Evolutionary conservation across 2,113 vertebrate genomes (phyloP).

Genomic region (Periophthalmodon schlosseri): DNA sequence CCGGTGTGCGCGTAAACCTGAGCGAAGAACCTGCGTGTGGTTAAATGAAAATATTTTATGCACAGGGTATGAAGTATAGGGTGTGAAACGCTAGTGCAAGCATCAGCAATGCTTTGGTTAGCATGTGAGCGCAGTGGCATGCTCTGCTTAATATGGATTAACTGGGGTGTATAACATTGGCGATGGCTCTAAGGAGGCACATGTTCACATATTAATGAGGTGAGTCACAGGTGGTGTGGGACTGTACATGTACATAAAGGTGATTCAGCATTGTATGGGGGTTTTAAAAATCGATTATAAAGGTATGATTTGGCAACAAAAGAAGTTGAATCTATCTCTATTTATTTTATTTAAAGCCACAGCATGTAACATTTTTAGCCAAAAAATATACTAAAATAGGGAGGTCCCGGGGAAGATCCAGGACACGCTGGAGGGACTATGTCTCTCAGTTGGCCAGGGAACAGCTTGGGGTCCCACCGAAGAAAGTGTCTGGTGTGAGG

Average conservation of each 20-base stretch:
- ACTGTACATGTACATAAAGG: constrained; percentile 3
- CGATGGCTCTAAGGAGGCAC: constrained; percentile 19
- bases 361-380: no score
- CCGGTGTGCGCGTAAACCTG: constrained; percentile 8
- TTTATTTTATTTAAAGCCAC: background rate
- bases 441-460: no score
- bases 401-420: no score
- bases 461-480: no score
- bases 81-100: constrained; percentile 35
- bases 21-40: constrained; percentile 1
- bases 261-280: constrained; percentile 11
- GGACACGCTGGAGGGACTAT: no score
- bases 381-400: no score
- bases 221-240: background rate
- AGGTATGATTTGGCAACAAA: no score
- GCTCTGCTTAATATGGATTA: constrained; percentile 22
- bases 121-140: constrained; percentile 24
- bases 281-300: background rate
- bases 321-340: no score
- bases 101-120: constrained; percentile 22
- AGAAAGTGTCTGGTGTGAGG: no score
- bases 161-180: constrained; percentile 22
- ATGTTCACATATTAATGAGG: constrained; percentile 27
- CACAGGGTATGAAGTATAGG: constrained; percentile 21
- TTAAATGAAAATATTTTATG: background rate